Evolutionary conservation across 2,797 vertebrate genomes (phyloP), one percentile per base, ranked within the genome.

Genomic region (Cirrhinus mrigala): DNA sequence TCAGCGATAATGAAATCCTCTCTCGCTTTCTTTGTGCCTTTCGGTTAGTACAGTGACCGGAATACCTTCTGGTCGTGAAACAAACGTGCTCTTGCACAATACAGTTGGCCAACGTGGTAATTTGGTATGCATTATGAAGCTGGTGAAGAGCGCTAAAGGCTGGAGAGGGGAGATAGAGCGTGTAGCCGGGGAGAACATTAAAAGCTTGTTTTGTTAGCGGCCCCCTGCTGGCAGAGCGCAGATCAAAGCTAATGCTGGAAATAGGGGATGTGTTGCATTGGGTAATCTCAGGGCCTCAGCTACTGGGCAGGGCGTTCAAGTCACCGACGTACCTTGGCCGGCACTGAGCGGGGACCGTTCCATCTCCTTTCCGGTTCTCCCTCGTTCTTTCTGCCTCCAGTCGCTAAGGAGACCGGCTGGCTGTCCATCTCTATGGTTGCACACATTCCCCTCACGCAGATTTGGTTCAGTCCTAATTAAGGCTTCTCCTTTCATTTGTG

Each of bases 391-490:
- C 44, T 22, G 54, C 80, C 66, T 81, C 70, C 92, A 93, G 95
- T 93, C 96, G 94, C 96, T 93, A 93, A 96, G 96, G 96, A 95
- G 94, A 97, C 90, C 88, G 89, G 79, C 89, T 89, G 90, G 93
- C 88, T 93, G 96, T 96, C 96, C 95, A 95, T 96, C 96, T 96
- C 96, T 94, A 96, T 94, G 94, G 93, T 68, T 81, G 81, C 48
- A 93, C 94, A 95, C 94, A 96, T 95, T 96, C 96, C 95, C 96
- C 95, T 94, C 83, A 94, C 95, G 81, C 92, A 95, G 96, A 96
- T 96, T 95, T 95, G 95, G 95, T 95, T 93, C 93, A 93, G 94
- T 94, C 96, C 96, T 97, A 97, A 97, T 97, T 97, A 97, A 96
- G 87, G 87, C 95, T 94, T 96, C 95, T 96, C 95, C 95, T 96